Evolutionary conservation across 2,797 vertebrate genomes (phyloP).

Genomic region (Nannoperca australis): DNA sequence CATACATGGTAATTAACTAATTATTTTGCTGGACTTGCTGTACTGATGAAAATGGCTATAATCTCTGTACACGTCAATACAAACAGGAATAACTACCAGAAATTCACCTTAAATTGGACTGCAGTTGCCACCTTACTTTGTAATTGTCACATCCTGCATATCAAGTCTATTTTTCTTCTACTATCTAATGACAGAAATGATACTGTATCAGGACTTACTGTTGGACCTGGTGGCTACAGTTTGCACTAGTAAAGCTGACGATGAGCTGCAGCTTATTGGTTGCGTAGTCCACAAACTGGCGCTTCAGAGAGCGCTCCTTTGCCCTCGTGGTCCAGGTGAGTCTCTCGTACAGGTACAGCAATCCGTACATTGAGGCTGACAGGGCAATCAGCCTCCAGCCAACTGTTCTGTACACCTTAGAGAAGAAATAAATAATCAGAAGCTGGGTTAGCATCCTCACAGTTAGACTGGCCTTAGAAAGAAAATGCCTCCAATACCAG

Average conservation of each 20-base stretch:
- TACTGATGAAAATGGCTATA: not conserved
- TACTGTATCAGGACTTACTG: conserved; percentile 87
- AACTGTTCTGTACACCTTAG: conserved; percentile 91
- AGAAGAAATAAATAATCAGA: not conserved
- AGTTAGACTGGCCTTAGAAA: not conserved
- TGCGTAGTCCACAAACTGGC: conserved; percentile 96
- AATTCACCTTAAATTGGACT: not conserved
- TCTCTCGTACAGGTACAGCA: conserved; percentile 93
- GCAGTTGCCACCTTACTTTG: not conserved
- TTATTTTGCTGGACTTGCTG: not conserved
- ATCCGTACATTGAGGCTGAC: conserved; percentile 90
- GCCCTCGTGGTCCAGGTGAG: conserved; percentile 96
- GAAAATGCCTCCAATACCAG: not conserved
- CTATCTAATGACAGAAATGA: not conserved
- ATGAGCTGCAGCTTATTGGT: conserved; percentile 95
- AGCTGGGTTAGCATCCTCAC: not conserved
- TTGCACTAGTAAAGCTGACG: conserved; percentile 94
- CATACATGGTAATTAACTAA: not conserved
- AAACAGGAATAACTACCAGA: not conserved
- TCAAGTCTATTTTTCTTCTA: not conserved
- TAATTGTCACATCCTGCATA: not conserved
- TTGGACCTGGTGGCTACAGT: conserved; percentile 98
- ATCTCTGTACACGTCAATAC: not conserved
- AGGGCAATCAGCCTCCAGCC: conserved; percentile 94
- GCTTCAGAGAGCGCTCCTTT: conserved; percentile 94